These are phyloP conservation scores for Trachelus tabidus DNA, from an alignment of 2,888 invertebrate species.

Conservation along the genomic window DNA sequence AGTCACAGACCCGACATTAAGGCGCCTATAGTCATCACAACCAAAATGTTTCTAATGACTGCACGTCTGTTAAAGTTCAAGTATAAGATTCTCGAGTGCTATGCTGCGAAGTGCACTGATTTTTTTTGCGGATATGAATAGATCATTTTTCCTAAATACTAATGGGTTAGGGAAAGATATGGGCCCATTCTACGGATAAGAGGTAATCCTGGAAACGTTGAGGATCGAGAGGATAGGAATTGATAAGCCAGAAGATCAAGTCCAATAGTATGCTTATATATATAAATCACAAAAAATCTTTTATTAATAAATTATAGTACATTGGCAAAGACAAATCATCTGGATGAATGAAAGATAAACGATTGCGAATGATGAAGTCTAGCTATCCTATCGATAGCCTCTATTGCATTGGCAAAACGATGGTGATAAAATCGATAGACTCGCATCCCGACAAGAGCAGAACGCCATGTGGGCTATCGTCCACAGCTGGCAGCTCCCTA, in stretches of 20 bases:
- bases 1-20: not conserved
- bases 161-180: not conserved
- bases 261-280: not conserved
- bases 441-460: constrained; percentile 49
- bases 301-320: not conserved
- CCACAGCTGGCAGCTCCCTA: constrained; percentile 54
- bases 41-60: not conserved
- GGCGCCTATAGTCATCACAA: not conserved
- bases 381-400: not conserved
- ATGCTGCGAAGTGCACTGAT: not conserved
- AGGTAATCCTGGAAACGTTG: not conserved
- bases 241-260: not conserved
- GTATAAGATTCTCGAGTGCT: not conserved
- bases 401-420: constrained; percentile 20
- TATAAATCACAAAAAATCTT: not conserved
- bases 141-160: not conserved
- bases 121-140: not conserved
- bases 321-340: not conserved
- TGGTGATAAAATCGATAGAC: constrained; percentile 56
- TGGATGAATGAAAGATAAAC: not conserved
- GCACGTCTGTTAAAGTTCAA: not conserved
- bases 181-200: not conserved
- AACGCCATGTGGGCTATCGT: constrained; percentile 57
- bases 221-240: not conserved
- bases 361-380: not conserved